Conservation (phyloP, 1,140 invertebrate genomes). For the Apis florea region DNA sequence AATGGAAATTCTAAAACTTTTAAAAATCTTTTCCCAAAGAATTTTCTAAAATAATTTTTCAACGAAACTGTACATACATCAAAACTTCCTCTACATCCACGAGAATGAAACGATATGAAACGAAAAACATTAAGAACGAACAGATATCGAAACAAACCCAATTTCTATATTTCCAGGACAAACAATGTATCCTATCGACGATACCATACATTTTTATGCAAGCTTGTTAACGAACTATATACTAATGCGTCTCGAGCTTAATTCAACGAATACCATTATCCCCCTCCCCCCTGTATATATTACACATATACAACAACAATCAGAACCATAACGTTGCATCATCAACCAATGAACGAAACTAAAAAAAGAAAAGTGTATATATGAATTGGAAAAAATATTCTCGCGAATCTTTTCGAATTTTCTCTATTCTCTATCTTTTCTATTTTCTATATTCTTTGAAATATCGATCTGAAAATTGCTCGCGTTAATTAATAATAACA, state of each 20-base stretch:
- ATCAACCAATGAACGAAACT: too few relatives aligned
- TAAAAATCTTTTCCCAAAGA: too few relatives aligned
- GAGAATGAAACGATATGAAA: not conserved
- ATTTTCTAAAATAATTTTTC: not conserved
- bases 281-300: not conserved
- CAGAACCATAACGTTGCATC: too few relatives aligned
- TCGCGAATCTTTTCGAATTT: too few relatives aligned
- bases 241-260: not conserved
- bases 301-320: not conserved
- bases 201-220: constrained; percentile 16
- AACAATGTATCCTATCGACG: not conserved
- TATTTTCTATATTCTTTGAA: too few relatives aligned
- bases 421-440: too few relatives aligned
- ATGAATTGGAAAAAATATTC: too few relatives aligned
- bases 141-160: constrained; percentile 24
- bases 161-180: constrained; percentile 5
- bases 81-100: not conserved
- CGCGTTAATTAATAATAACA: too few relatives aligned
- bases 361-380: too few relatives aligned
- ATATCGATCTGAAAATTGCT: too few relatives aligned
- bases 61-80: not conserved
- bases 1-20: too few relatives aligned
- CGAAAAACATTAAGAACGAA: constrained; percentile 13
- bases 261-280: not conserved
- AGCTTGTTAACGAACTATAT: constrained; percentile 9